Base-by-base conservation (phyloP, 2,888 invertebrate species). In the Acleris literana region DNA sequence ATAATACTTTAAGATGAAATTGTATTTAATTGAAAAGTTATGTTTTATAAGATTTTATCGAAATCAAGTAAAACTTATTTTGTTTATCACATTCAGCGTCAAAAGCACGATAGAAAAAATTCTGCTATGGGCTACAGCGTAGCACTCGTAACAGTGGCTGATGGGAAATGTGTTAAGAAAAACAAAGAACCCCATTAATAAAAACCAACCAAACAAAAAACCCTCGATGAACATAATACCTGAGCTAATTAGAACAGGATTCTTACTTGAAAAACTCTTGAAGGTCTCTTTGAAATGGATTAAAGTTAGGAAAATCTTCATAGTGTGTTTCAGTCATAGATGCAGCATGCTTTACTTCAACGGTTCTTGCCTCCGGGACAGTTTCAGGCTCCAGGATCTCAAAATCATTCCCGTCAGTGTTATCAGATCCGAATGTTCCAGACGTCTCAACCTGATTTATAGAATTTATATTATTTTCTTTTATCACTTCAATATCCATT, bases 251-350 rank as follows among this genome's bases (percentile, higher is more conserved):
- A 13, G 11, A 33, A n/a, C 44, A 46, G 46, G 60, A 43, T 44
- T 29, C 65, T 58, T 72, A 91, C 90, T 82, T 86, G 67, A 86
- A 76, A 77, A 83, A 88, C 52, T 89, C 86, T 69, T 86, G 82
- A 62, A 89, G 70, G 59, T 88, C 81, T 55, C 76, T 81, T 17
- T 86, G 81, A 62, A 88, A 83, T 11, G 79, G 78, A 69, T 80
- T 78, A 16, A 74, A 63, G 63, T 71, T 76, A 58, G 51, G 68
- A 20, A 69, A 44, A 58, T 77, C 75, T 57, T 80, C 78, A 16
- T 70, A 62, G 56, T 57, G 63, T 20, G 63, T 49, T 13, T 87
- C 85, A 29, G 87, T 86, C 82, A 82, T 84, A 29, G 76, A 76
- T 7, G 81, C 78, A 44, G 75, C 80, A 71, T 76, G 75, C 60